Evolutionary conservation across 2,113 vertebrate genomes (phyloP), one percentile per base, ranked within the genome.

Genomic region (Colaptes auratus): DNA sequence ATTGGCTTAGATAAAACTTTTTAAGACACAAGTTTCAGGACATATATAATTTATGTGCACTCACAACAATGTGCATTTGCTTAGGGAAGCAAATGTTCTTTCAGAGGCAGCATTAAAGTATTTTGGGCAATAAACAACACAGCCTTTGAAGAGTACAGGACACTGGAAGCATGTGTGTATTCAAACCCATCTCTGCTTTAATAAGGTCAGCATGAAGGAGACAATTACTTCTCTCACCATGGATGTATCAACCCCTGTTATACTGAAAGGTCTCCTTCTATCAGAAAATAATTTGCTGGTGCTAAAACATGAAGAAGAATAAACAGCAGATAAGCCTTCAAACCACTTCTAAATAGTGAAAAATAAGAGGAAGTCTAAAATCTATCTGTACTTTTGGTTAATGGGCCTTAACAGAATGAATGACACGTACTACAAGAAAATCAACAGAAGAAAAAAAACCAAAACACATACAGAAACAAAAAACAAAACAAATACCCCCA

Each of bases 81-180:
- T 88, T 35, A 39, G 11, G 14, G 28, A 86, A 73, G 20, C 5
- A 61, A n/a, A 67, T 27, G 7, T 20, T 76, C 67, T 50, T 76
- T 75, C 78, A 82, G 52, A 66, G 31, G 35, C 13, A 76, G 31
- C 12, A 42, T 33, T n/a, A 39, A 6, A 80, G 23, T 74, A 85
- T 63, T 60, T 53, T 56, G 4, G 25, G 59, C 36, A 60, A 71
- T 15, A 61, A 66, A 76, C 4, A 48, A 36, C 8, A 16, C 0
- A 44, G 28, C 11, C 15, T 65, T 50, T 53, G n/a, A 64, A 69
- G 7, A 79, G 28, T 16, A 60, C 31, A 69, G 19, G 42, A 67
- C 24, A 75, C 3, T 36, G 8, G 1, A 0, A 81, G 25, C 16
- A 28, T 35, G 6, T 23, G 6, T 13, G 7, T 8, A 55, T 24